These are phyloP conservation scores for Apodemus speciosus DNA, from an alignment of 2,113 vertebrate genomes.

Conservation along the genomic window DNA sequence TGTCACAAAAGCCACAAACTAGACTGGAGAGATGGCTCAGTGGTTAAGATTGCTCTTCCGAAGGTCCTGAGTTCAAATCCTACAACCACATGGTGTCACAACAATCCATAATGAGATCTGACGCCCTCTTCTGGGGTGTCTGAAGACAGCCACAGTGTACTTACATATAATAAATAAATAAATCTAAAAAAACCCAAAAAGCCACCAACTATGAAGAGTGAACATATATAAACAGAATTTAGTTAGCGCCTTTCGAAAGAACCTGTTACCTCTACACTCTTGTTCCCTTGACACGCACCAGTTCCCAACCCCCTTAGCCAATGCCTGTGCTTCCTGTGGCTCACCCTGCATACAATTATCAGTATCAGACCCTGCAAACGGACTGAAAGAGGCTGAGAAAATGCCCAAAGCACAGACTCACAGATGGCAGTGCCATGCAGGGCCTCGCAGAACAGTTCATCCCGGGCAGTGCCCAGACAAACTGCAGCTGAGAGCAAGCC, in stretches of 20 bases:
- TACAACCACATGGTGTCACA: too few relatives aligned
- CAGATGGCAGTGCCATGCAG: background rate
- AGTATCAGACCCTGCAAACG: background rate
- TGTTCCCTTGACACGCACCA: background rate
- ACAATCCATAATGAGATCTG: too few relatives aligned
- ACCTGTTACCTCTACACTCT: background rate
- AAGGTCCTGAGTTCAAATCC: too few relatives aligned
- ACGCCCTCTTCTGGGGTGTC: too few relatives aligned
- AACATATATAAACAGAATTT: background rate
- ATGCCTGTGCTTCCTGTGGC: background rate
- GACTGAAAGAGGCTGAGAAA: background rate
- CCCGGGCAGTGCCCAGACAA: background rate
- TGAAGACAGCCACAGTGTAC: too few relatives aligned
- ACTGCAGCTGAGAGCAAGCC: background rate
- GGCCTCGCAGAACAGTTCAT: rapidly evolving
- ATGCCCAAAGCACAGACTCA: background rate
- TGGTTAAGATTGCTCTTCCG: too few relatives aligned
- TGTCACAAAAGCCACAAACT: conserved; percentile 52
- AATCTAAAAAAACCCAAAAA: background rate
- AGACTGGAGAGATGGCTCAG: background rate
- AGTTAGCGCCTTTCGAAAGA: conserved; percentile 22
- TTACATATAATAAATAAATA: too few relatives aligned
- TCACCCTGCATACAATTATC: background rate
- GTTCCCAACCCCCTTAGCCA: background rate
- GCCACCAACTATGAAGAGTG: conserved; percentile 23